These are phyloP conservation scores for Melinopterus prodromus DNA, from an alignment of 2,888 invertebrate genomes.

Conservation along the genomic window DNA sequence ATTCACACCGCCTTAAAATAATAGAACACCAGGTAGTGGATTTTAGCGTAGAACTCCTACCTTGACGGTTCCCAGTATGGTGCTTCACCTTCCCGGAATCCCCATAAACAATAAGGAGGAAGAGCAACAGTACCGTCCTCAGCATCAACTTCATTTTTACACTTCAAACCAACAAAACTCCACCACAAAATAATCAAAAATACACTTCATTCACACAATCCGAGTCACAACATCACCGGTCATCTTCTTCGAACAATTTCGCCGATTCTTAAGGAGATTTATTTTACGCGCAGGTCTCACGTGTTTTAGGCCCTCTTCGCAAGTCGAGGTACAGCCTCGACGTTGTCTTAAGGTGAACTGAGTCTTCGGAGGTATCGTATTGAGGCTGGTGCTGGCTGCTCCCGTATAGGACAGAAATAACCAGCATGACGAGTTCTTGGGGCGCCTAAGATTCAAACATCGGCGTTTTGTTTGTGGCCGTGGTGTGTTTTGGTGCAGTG, in stretches of 20 bases:
- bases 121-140: slow-evolving; percentile 35
- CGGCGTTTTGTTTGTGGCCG: slow-evolving; percentile 19
- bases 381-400: slow-evolving; percentile 43
- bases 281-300: slow-evolving; percentile 32
- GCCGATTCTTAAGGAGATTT: slow-evolving; percentile 26
- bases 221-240: slow-evolving; percentile 26
- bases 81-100: slow-evolving; percentile 46
- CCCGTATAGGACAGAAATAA: slow-evolving; percentile 47
- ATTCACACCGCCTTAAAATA: neutral
- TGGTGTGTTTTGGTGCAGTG: slow-evolving; percentile 1
- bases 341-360: slow-evolving; percentile 52
- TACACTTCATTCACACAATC: slow-evolving; percentile 30
- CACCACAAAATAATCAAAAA: slow-evolving; percentile 30
- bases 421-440: slow-evolving; percentile 45
- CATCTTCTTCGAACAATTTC: slow-evolving; percentile 15
- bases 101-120: slow-evolving; percentile 39
- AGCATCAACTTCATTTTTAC: slow-evolving; percentile 39
- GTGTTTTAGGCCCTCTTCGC: slow-evolving; percentile 36
- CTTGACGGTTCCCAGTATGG: slow-evolving; percentile 49
- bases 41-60: slow-evolving; percentile 39
- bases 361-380: slow-evolving; percentile 32
- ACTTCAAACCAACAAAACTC: slow-evolving; percentile 21
- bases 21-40: slow-evolving; percentile 10
- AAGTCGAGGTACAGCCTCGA: slow-evolving; percentile 47
- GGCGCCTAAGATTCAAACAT: slow-evolving; percentile 19